Evolutionary conservation across 2,113 vertebrate species (phyloP).

Genomic region (Erpornis zantholeuca): DNA sequence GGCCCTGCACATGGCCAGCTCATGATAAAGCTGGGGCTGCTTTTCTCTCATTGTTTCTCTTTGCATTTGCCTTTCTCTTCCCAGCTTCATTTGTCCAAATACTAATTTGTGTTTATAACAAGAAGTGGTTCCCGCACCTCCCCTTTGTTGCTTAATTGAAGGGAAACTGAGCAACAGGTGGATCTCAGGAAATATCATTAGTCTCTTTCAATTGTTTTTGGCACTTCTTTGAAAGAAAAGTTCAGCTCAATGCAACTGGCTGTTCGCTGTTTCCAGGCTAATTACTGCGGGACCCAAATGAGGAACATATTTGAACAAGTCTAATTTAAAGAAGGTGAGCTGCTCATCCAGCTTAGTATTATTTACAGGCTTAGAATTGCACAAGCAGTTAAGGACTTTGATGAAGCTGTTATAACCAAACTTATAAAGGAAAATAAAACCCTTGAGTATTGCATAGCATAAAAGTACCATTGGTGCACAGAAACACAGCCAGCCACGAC

Average conservation of each 20-base stretch:
- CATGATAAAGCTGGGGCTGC: slow-evolving; percentile 15
- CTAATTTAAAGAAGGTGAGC: slow-evolving; percentile 4
- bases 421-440: neutral
- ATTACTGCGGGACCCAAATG: neutral
- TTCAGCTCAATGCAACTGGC: slow-evolving; percentile 9
- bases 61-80: neutral
- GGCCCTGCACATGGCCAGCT: neutral
- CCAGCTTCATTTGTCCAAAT: neutral
- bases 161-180: slow-evolving; percentile 61
- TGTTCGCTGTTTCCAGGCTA: neutral
- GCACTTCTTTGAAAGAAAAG: slow-evolving; percentile 40
- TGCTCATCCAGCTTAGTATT: neutral
- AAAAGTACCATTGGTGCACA: neutral
- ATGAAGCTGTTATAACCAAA: neutral
- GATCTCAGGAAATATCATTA: slow-evolving; percentile 57
- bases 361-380: neutral
- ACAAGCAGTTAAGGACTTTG: neutral
- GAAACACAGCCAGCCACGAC: neutral
- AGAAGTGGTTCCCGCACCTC: slow-evolving; percentile 10
- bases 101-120: slow-evolving; percentile 58
- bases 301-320: neutral
- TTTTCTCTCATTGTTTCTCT: slow-evolving; percentile 30
- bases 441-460: neutral
- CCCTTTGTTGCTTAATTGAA: slow-evolving; percentile 49
- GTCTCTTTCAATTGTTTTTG: slow-evolving; percentile 40